Percentiles rank a stretch among this genome's conserved stretches.
Conservation (phyloP, 2,888 invertebrate species). For the Halictus ligatus region DNA sequence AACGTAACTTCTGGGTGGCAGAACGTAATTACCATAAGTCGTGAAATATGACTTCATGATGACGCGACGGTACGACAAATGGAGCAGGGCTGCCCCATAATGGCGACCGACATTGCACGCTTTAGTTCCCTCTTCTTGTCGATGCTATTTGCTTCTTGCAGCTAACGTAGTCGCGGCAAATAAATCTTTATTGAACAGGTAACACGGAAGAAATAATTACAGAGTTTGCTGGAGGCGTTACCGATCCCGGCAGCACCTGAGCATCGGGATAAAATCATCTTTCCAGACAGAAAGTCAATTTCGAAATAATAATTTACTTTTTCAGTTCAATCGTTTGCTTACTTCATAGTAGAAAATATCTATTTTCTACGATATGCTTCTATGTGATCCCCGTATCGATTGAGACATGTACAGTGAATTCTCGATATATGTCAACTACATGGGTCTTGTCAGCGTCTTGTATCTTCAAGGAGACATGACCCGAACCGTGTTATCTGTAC, state of each 20-base stretch:
- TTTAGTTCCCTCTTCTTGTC: constrained; percentile 51
- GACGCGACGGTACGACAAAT: constrained; percentile 79
- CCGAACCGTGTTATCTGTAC: too few relatives aligned
- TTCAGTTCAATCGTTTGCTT: too few relatives aligned
- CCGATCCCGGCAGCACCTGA: neutral
- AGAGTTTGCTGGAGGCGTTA: neutral
- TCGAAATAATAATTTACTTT: too few relatives aligned
- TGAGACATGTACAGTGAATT: too few relatives aligned
- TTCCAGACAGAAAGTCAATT: too few relatives aligned
- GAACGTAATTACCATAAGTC: constrained; percentile 82
- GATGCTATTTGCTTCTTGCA: neutral
- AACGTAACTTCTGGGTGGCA: constrained; percentile 78
- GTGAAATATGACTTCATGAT: constrained; percentile 83
- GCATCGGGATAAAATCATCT: too few relatives aligned
- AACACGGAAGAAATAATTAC: neutral
- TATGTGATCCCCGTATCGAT: too few relatives aligned
- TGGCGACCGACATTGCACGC: constrained; percentile 65
- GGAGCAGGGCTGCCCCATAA: constrained; percentile 73
- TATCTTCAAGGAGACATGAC: too few relatives aligned
- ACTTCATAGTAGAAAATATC: too few relatives aligned
- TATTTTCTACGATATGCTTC: too few relatives aligned
- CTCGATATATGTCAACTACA: too few relatives aligned
- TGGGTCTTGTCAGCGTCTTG: too few relatives aligned
- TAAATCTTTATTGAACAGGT: neutral
- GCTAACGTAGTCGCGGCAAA: constrained; percentile 3